Evolutionary conservation across 2,888 invertebrate genomes (phyloP), one percentile per base, ranked within the genome.

Genomic region (Agonopterix arenella): DNA sequence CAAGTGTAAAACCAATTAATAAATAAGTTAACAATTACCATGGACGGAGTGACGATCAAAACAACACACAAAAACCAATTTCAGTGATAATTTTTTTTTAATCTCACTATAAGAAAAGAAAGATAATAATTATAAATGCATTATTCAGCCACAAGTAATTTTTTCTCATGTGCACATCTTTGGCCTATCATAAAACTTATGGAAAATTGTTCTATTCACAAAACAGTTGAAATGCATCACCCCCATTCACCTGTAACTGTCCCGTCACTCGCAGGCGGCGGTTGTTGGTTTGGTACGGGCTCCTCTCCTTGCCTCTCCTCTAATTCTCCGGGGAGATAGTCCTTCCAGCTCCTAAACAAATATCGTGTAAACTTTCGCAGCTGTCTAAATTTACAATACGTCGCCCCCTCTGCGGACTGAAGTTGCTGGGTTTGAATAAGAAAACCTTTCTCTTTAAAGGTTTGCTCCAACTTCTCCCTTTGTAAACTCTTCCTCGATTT

Each of bases 311-410:
- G 51, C 44, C 66, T 65, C 47, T 82, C 85, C n/a, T 88, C 84
- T 51, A 94, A 80, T 55, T 94, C 94, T 0, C 95, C 96, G 0
- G 96, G 96, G 40, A 97, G 89, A 73, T 97, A 96, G 72, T 97
- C 96, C 79, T 97, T 97, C 97, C 97, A 97, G 72, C 96, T 97
- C 62, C 97, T 91, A 67, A 97, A 97, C 56, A 97, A 84, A 73
- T 97, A 97, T 48, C 97, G 90, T 0, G 97, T 97, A 70, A 97
- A 97, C 76, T 97, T 97, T 57, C 96, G 90, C 28, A 97, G 84
- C 71, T 97, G 97, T 45, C 97, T 84, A 73, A 97, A 97, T 76
- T 97, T 97, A 78, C 97, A 97, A 68, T 97, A 97, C 0, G 97
- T 97, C 0, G 97, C 97, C 0, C 97, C 97, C 71, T 97, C 97